Conservation (phyloP, 2,113 vertebrate genomes). For the Plecturocebus donacophilus region DNA sequence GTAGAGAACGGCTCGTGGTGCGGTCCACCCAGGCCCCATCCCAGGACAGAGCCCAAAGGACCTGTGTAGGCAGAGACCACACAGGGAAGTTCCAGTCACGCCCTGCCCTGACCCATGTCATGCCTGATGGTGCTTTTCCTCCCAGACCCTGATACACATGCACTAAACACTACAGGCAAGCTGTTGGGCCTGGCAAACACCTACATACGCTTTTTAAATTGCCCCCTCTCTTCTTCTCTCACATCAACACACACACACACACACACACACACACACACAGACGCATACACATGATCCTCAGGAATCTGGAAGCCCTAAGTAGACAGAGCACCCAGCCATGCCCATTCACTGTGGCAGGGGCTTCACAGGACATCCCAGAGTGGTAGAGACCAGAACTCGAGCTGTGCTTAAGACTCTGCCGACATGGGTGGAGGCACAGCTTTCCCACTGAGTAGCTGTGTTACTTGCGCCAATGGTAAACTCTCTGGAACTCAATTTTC, state of each 20-base stretch:
- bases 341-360: background rate
- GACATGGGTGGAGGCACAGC: background rate
- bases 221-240: no score
- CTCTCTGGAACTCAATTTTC: background rate
- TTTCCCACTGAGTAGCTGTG: background rate
- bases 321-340: background rate
- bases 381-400: background rate
- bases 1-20: background rate
- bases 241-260: no score
- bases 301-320: background rate
- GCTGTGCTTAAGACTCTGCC: background rate
- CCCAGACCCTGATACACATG: background rate
- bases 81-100: background rate
- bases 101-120: background rate
- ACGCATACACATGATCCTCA: background rate
- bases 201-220: fast-evolving
- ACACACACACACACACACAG: background rate
- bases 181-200: background rate
- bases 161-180: background rate
- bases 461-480: background rate
- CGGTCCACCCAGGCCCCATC: no score
- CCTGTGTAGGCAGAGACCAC: background rate
- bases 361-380: background rate
- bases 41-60: background rate
- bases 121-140: background rate